Base-by-base conservation (phyloP, 2,888 invertebrate species). In the Cephus sareptanus region DNA sequence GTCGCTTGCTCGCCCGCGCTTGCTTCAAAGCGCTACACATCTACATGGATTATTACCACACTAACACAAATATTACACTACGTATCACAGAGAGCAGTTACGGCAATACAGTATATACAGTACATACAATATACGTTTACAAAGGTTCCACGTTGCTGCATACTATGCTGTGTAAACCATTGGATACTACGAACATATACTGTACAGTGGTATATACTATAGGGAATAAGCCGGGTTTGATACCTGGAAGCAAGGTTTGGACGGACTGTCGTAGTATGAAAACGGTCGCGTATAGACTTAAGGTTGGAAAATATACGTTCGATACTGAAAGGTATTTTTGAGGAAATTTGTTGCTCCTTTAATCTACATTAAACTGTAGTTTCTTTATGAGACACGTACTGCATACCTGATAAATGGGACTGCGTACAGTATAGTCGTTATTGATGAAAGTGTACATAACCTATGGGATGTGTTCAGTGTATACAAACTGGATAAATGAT, bases 1-100 rank as follows among this genome's bases (percentile, higher is more conserved):
- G 81, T 78, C 75, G 71, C 34, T 79, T 83, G 80, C 80, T 80
- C 83, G 83, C 81, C 82, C 80, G 81, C 84, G 84, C 81, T 80
- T 75, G 79, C 77, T 79, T 76, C 77, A 56, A 80, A 77, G 74
- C 69, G 68, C 73, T 23, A 71, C 71, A 34, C 80, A 56, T 56
- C 56, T 56, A 56, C 56, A 23, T 56, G 56, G 23, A 56, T 56
- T 56, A 56, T 40, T 56, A 56, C 56, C 23, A 56, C 4, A 56
- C 56, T 56, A 23, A 56, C 23, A 56, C 56, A 56, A 9, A 23
- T 56, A 9, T 56, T 56, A 56, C 56, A 23, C 56, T 56, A 3
- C 56, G 0, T 56, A 56, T 56, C 56, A 56, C 56, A 56, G 56
- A 56, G 56, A 56, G 23, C 23, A 56, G 56, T 56, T 56, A 56